Evolutionary conservation across 2,113 vertebrate genomes (phyloP).

Genomic region (Pseudorhombus dupliciocellatus): DNA sequence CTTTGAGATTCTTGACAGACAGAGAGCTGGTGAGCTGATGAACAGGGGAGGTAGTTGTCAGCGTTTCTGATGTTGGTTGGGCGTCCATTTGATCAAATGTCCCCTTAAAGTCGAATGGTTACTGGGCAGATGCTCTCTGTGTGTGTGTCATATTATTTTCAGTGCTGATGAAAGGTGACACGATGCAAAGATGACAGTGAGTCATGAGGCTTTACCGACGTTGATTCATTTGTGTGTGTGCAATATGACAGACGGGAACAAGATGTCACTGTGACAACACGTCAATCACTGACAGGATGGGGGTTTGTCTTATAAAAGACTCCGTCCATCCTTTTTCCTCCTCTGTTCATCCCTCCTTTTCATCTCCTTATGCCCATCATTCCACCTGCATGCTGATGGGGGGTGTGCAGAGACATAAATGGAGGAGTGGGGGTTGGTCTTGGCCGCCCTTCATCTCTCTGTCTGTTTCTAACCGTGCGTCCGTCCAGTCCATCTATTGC

Average conservation of each 20-base stretch:
- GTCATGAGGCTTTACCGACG: constrained; percentile 88
- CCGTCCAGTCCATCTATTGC: constrained; percentile 55
- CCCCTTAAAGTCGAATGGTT: constrained; percentile 85
- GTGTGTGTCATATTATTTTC: constrained; percentile 87
- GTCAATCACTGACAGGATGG: constrained; percentile 60
- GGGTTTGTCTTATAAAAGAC: constrained; percentile 63
- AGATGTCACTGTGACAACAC: constrained; percentile 67
- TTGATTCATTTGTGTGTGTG: constrained; percentile 85
- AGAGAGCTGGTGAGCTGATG: constrained; percentile 64
- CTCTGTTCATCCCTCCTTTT: constrained; percentile 50
- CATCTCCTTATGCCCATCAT: constrained; percentile 56
- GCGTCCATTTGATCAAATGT: constrained; percentile 94
- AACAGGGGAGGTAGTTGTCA: constrained; percentile 87
- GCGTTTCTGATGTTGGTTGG: constrained; percentile 93
- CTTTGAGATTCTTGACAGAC: constrained; percentile 34
- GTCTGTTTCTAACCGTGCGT: constrained; percentile 32
- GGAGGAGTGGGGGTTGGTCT: constrained; percentile 72
- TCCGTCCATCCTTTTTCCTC: constrained; percentile 62
- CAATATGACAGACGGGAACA: constrained; percentile 61
- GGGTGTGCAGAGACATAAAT: constrained; percentile 35
- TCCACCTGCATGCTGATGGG: constrained; percentile 50
- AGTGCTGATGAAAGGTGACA: constrained; percentile 97
- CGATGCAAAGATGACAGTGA: constrained; percentile 94
- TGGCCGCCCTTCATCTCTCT: constrained; percentile 71
- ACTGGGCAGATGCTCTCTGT: constrained; percentile 29